Base-by-base conservation (phyloP, 2,888 invertebrate species). In the Pomacea canaliculata region DNA sequence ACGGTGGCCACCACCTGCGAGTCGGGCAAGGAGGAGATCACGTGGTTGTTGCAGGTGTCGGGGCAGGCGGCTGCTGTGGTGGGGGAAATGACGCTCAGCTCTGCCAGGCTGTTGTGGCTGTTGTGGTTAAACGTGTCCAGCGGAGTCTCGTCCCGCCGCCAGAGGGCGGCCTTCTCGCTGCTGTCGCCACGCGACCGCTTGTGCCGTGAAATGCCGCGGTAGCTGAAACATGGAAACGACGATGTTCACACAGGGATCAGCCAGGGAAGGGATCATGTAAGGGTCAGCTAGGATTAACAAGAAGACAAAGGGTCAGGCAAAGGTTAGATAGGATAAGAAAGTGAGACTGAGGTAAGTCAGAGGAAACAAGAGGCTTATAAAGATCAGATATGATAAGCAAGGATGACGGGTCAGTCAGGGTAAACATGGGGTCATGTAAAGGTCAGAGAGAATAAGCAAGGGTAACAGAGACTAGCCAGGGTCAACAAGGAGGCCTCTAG, bases 161-260 rank as follows among this genome's bases (percentile, higher is more conserved):
- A 79, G 37, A 82, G 74, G 16, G 79, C 79, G 27, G 77, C 76
- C 66, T 78, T 78, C 69, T 81, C 81, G 63, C 81, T 80, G 62
- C 79, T 76, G 71, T 82, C 82, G 8, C 77, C 76, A 16, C 70
- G 70, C 56, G 62, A 71, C 37, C 62, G 69, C 0, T 76, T 76
- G 19, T 72, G 67, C 23, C 76, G 76, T 23, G 80, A 78, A 23
- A 81, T 78, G 69, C 81, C 76, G 10, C 74, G 76, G 75, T 82
- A 82, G 60, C 82, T 82, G 78, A 16, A 68, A 60, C 19, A 73
- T 1, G 70, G 16, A 7, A 27, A 18, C 16, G 56, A 63, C 60
- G 7, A 60, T 16, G 51, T 19, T 18, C 18, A 48, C 48, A 49
- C 19, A 48, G 7, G 19, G 13, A 18, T 70, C 70, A 70, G 18